Evolutionary conservation across 2,113 vertebrate genomes (phyloP).

Genomic region (Emydura subglobosa): DNA sequence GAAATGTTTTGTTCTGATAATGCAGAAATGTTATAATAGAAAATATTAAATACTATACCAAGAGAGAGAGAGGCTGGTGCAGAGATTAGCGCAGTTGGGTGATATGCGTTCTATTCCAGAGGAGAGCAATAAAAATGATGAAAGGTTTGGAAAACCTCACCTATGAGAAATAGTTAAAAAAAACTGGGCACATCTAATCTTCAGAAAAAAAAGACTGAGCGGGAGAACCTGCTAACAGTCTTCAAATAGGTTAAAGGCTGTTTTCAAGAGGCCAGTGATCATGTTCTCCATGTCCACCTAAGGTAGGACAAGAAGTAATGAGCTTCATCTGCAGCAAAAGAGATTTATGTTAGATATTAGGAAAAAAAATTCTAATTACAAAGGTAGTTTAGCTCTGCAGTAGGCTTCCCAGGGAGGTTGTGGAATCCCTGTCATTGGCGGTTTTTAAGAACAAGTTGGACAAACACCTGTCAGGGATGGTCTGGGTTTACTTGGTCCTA

Average conservation of each 20-base stretch:
- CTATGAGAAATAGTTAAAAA: not conserved
- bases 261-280: not conserved
- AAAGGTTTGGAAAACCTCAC: too few species aligned
- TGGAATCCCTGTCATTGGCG: not conserved
- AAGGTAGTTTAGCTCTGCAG: not conserved
- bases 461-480: not conserved
- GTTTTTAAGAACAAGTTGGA: not conserved
- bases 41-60: not conserved
- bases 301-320: not conserved
- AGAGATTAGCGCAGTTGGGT: too few species aligned
- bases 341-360: not conserved
- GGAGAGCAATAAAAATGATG: too few species aligned
- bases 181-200: not conserved
- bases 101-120: too few species aligned
- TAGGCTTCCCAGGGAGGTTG: not conserved
- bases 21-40: not conserved
- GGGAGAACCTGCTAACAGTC: not conserved
- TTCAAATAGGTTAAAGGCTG: not conserved
- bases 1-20: not conserved
- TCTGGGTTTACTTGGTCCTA: too few species aligned
- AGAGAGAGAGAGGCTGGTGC: not conserved
- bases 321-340: not conserved
- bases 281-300: not conserved
- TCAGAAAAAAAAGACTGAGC: not conserved
- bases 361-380: not conserved